A percentile compares a stretch with the other conserved stretches of the same genome.
Conservation (phyloP, 2,888 invertebrate genomes). For the Thyatira batis region DNA sequence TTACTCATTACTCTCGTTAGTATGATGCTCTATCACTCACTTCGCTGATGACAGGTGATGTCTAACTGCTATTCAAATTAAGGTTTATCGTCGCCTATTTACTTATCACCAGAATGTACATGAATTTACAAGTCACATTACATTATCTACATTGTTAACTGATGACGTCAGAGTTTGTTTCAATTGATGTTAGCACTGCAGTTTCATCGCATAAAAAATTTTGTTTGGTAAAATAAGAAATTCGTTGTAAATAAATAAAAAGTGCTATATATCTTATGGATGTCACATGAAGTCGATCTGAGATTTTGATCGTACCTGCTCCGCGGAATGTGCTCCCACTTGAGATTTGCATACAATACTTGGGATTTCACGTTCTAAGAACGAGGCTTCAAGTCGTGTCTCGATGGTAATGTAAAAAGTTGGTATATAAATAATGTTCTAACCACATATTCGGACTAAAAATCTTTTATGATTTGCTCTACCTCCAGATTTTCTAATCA, state of each 20-base stretch:
- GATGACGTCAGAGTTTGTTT: background rate
- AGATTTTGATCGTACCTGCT: constrained; percentile 15
- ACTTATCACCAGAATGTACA: background rate
- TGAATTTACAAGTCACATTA: background rate
- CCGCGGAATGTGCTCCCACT: constrained; percentile 22
- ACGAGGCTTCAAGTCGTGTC: background rate
- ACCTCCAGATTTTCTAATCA: no score
- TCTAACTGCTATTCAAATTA: constrained; percentile 33
- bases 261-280: constrained; percentile 22
- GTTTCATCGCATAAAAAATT: no score
- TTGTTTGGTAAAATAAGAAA: no score
- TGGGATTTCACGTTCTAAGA: constrained; percentile 18
- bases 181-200: background rate
- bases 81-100: constrained; percentile 18
- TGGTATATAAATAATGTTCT: no score
- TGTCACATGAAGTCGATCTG: constrained; percentile 26
- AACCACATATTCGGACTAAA: no score
- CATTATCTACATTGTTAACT: constrained; percentile 2
- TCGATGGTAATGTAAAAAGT: background rate
- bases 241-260: background rate
- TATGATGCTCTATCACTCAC: constrained; percentile 53
- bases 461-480: no score
- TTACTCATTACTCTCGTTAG: constrained; percentile 60
- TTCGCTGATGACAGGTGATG: constrained; percentile 34
- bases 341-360: constrained; percentile 54